A percentile compares a stretch with the other conserved stretches of the same genome.
Conservation (phyloP, 2,113 vertebrate species). For the Heterotilapia buettikoferi region DNA sequence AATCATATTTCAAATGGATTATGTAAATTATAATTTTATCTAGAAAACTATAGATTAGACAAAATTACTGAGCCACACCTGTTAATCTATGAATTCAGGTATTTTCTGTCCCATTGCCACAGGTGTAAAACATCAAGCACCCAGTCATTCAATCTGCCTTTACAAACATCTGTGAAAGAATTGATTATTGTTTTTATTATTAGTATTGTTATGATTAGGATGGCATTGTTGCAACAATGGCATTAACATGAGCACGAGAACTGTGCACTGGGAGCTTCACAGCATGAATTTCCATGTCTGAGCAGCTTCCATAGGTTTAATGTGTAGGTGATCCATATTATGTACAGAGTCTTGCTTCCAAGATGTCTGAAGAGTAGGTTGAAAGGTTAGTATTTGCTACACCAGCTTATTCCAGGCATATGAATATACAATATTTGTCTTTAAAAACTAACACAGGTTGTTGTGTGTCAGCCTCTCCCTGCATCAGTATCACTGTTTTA, state of each 20-base stretch:
- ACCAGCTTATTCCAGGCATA: background rate
- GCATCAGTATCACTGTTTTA: background rate
- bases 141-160: background rate
- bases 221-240: background rate
- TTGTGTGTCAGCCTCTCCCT: background rate
- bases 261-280: background rate
- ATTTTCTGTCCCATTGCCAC: background rate
- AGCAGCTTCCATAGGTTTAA: background rate
- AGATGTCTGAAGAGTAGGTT: background rate
- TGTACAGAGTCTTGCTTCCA: background rate
- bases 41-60: background rate
- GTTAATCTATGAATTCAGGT: background rate
- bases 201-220: background rate
- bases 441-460: background rate
- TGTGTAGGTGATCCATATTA: background rate
- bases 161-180: background rate
- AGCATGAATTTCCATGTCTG: background rate
- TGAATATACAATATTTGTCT: background rate
- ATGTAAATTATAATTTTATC: background rate
- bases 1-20: background rate
- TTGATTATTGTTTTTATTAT: background rate
- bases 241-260: background rate
- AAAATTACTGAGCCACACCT: background rate
- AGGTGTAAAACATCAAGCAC: background rate
- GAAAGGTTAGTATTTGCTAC: background rate